These are phyloP conservation scores for Coecobrya sp. DNA, from an alignment of 2,888 invertebrate genomes.

Conservation along the genomic window DNA sequence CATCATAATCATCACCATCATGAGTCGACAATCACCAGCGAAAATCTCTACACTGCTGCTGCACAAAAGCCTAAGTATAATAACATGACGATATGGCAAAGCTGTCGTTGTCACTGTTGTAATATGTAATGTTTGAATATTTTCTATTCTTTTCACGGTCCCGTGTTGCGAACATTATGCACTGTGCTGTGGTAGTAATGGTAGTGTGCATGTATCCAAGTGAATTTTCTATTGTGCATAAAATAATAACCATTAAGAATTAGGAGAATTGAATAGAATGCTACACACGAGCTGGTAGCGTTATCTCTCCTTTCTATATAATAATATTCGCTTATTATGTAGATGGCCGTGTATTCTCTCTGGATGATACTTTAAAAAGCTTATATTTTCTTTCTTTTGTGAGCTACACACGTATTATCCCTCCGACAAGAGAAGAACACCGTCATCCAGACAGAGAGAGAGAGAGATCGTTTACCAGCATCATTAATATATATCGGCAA, in stretches of 20 bases:
- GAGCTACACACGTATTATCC: background rate
- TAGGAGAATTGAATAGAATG: background rate
- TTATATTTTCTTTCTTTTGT: background rate
- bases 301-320: background rate
- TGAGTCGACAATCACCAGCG: constrained; percentile 35
- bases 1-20: background rate
- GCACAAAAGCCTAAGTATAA: background rate
- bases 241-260: constrained; percentile 27
- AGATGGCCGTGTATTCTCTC: no score
- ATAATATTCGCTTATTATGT: background rate
- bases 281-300: background rate
- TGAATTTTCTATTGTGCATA: background rate
- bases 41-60: background rate
- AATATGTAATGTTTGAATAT: background rate
- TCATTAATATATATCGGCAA: background rate
- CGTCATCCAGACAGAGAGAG: background rate
- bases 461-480: background rate
- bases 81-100: background rate
- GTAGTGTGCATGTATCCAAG: background rate
- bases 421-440: background rate
- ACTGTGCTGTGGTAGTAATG: background rate
- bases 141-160: background rate
- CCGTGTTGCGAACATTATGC: background rate
- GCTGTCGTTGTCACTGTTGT: background rate
- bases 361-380: no score